phyloP scores from a whole-genome alignment of 2,797 vertebrate species.

The Eupleurogrammus muticus region DNA sequence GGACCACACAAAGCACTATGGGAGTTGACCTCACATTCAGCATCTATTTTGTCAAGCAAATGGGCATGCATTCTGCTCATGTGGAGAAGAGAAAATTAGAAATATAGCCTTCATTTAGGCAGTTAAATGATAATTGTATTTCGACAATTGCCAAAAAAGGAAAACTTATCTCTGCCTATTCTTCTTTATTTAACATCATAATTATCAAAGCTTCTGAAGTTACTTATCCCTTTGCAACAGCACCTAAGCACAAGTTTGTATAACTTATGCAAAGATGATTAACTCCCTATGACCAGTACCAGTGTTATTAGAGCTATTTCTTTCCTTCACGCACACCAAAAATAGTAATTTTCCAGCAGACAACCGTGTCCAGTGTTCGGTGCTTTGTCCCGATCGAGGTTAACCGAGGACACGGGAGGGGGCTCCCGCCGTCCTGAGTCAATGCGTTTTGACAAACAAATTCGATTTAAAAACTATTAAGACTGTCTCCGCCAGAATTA shows the following conservation, averaged over 20 bases:
- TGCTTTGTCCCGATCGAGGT: not conserved
- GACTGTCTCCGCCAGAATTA: not conserved
- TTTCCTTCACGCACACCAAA: not conserved
- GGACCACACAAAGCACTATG: not conserved
- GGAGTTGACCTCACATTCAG: not conserved
- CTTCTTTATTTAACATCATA: too few relatives aligned
- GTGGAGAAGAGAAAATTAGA: not conserved
- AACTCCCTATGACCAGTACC: not conserved
- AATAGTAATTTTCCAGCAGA: not conserved
- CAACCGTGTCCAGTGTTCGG: not conserved
- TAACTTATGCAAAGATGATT: not conserved
- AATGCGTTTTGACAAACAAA: not conserved
- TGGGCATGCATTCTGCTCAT: not conserved
- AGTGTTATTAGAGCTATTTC: not conserved
- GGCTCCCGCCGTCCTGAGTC: not conserved
- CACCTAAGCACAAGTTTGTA: not conserved
- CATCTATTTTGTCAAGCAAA: not conserved
- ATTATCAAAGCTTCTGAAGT: not conserved
- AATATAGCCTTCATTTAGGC: not conserved
- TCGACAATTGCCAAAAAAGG: not conserved
- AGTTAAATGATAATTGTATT: not conserved
- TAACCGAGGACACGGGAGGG: not conserved
- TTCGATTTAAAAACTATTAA: not conserved
- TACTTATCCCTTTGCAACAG: not conserved
- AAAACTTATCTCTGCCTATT: too few relatives aligned